Percentiles rank a stretch among this genome's conserved stretches.
Evolutionary conservation across 2,888 invertebrate genomes (phyloP).

Genomic region (Phasia obesa): DNA sequence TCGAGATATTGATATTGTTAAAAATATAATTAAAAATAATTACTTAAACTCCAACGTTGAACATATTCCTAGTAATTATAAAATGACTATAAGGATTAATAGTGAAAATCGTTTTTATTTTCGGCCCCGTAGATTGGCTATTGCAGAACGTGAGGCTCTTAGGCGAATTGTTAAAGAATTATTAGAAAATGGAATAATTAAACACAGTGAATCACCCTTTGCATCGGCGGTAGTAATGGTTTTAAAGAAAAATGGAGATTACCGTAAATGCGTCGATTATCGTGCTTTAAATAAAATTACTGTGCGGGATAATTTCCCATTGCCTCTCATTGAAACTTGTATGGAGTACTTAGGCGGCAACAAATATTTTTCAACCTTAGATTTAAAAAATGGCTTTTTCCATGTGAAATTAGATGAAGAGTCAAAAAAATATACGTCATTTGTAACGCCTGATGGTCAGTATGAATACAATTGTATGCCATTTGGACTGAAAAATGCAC

Average conservation of each 20-base stretch:
- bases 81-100: conserved; percentile 5
- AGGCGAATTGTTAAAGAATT: conserved; percentile 15
- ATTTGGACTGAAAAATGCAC: conserved; percentile 39
- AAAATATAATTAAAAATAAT: conserved; percentile 18
- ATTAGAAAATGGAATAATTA: conserved; percentile 30
- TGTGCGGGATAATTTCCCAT: background rate
- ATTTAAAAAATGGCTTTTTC: conserved; percentile 37
- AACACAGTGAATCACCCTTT: conserved; percentile 30
- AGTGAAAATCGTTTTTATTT: too few species aligned
- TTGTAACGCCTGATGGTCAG: conserved; percentile 48
- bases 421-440: conserved; percentile 38
- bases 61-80: background rate
- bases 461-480: conserved; percentile 50
- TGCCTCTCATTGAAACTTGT: too few species aligned
- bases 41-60: conserved; percentile 9
- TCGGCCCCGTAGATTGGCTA: too few species aligned
- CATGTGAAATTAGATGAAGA: conserved; percentile 37
- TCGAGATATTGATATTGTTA: background rate
- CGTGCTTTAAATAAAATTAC: background rate
- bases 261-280: too few species aligned
- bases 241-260: conserved; percentile 20
- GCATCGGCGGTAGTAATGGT: conserved; percentile 34
- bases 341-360: conserved; percentile 7
- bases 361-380: conserved; percentile 17
- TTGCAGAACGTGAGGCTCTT: conserved; percentile 1